Base-by-base conservation (phyloP, 2,113 vertebrate species). In the Semnornis frantzii region DNA sequence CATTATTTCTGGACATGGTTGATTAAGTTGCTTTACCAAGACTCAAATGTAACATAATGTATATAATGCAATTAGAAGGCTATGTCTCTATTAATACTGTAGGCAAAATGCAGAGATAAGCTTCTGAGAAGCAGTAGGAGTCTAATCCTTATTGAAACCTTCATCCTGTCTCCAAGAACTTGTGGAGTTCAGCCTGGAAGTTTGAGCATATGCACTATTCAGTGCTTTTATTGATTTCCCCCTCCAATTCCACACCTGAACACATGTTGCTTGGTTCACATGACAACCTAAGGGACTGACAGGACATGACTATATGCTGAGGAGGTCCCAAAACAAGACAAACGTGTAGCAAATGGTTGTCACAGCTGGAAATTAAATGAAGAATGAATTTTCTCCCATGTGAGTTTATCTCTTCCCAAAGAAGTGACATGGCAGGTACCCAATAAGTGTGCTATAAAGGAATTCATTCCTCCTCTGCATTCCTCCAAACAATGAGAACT, bases 21-120 rank as follows among this genome's bases (percentile, higher is more conserved):
- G 84, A 94, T 96, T 92, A 96, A 91, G 85, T 85, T 80, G 48
- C 60, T 93, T 96, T 95, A 92, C 91, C 68, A 92, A 87, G 74
- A 80, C 57, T 87, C 64, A 71, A 80, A 91, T 54, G 64, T 60
- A 91, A 91, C 78, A 57, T 92, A 92, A 96, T 55, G 82, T 95
- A 96, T 96, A 87, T 95, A 96, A 96, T 82, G 72, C 52, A 96
- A 94, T 96, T 91, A 96, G 81, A 77, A 95, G 52, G 57, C 57
- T 87, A 64, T 92, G 52, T 89, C 71, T 92, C 48, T 92, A 73
- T 85, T 95, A 93, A 57, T 85, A 71, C 25, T 55, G 63, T 20
- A 84, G 50, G 74, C 55, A 84, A 95, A 96, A 95, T 25, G 39
- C 55, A 90, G 34, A 82, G n/a, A 86, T 59, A 76, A 74, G 46